A percentile compares a stretch with the other conserved stretches of the same genome.
phyloP scores from a whole-genome alignment of 2,888 invertebrate species.

The Andrena dorsata region DNA sequence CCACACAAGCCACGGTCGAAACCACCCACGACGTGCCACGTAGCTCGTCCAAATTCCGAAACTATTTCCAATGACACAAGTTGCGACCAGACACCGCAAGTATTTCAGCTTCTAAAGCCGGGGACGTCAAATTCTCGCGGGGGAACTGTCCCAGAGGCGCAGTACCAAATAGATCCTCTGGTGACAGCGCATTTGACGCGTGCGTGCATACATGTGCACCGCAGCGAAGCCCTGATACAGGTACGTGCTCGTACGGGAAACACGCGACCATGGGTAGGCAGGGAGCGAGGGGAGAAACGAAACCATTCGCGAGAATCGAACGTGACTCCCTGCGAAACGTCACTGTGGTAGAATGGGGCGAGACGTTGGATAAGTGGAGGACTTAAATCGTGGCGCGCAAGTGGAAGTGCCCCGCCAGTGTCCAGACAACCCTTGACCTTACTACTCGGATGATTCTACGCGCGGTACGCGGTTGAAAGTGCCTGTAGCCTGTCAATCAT shows the following conservation, averaged over 20 bases:
- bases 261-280: neutral
- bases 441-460: neutral
- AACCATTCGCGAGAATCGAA: conserved; percentile 47
- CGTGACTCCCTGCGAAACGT: conserved; percentile 20
- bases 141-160: neutral
- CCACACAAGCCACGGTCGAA: too few relatives aligned
- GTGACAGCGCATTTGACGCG: conserved; percentile 34
- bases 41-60: too few relatives aligned
- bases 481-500: conserved; percentile 26
- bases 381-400: neutral
- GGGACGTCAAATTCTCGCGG: neutral
- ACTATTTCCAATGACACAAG: neutral
- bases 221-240: conserved; percentile 48
- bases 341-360: neutral
- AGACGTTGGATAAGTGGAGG: neutral
- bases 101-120: neutral
- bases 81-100: neutral
- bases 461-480: conserved; percentile 4
- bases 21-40: too few relatives aligned
- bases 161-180: conserved; percentile 26
- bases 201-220: conserved; percentile 23
- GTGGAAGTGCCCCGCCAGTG: neutral
- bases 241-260: conserved; percentile 26
- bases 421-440: neutral
- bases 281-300: conserved; percentile 6